These are phyloP conservation scores for Ptychoptera albimana DNA, from an alignment of 2,888 invertebrate species.

Conservation along the genomic window DNA sequence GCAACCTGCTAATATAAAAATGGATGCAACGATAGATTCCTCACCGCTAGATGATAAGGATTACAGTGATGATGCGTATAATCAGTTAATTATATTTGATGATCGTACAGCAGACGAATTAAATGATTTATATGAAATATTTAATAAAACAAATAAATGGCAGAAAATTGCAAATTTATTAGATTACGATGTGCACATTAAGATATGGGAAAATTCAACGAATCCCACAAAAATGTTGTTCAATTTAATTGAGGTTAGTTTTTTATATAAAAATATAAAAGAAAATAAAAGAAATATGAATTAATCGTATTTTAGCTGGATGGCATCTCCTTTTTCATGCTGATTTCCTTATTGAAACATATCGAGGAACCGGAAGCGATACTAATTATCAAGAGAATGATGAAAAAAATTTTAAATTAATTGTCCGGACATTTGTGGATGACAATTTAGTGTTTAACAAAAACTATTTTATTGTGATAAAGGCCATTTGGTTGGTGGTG, in stretches of 20 bases:
- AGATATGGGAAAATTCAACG: conserved; percentile 32
- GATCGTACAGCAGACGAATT: conserved; percentile 28
- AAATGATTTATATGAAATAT: conserved; percentile 31
- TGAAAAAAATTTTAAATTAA: too few species aligned
- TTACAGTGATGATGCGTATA: conserved; percentile 17
- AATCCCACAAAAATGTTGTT: conserved; percentile 41
- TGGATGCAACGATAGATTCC: too few species aligned
- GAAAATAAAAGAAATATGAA: too few species aligned
- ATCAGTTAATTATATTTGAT: conserved; percentile 17
- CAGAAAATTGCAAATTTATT: conserved; percentile 37
- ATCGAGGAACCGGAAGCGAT: too few species aligned
- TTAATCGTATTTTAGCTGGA: too few species aligned
- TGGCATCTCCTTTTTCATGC: too few species aligned
- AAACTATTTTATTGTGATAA: too few species aligned
- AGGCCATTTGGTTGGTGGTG: too few species aligned
- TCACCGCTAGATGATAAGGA: conserved; percentile 14
- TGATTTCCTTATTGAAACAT: too few species aligned
- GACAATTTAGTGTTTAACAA: too few species aligned
- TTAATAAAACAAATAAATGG: conserved; percentile 44
- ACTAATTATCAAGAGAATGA: too few species aligned
- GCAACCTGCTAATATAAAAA: conserved; percentile 5
- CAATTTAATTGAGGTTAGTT: conserved; percentile 33
- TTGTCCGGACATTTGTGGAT: too few species aligned
- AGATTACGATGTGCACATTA: conserved; percentile 33
- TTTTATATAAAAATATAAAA: background rate